These are phyloP conservation scores for Circaetus gallicus DNA, from an alignment of 2,113 vertebrate species.

Conservation along the genomic window DNA sequence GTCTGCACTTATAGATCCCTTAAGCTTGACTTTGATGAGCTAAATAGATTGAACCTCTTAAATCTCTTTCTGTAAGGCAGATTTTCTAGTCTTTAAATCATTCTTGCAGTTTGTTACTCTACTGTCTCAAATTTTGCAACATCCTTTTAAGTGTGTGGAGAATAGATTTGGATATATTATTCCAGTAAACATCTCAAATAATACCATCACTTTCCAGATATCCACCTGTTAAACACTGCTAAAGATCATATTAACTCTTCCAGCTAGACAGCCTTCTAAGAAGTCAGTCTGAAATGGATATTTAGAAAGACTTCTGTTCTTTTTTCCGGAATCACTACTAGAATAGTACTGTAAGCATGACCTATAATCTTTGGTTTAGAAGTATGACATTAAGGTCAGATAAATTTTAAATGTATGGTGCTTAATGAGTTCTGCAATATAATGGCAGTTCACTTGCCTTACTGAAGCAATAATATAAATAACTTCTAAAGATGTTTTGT, in stretches of 20 bases:
- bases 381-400: not conserved
- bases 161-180: not conserved
- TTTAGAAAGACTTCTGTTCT: not conserved
- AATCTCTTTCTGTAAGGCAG: not conserved
- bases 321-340: not conserved
- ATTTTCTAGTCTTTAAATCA: conserved; percentile 12
- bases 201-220: not conserved
- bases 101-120: not conserved
- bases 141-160: not conserved
- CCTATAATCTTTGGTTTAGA: not conserved
- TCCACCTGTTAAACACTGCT: not conserved
- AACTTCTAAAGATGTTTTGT: not conserved
- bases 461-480: not conserved
- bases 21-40: conserved; percentile 36
- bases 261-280: not conserved
- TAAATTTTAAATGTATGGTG: not conserved
- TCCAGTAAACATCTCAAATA: not conserved
- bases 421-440: not conserved
- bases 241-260: not conserved
- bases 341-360: not conserved
- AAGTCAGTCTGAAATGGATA: not conserved
- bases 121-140: not conserved
- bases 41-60: conserved; percentile 21
- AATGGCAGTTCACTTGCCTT: not conserved
- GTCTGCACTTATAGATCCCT: not conserved